Percentiles rank a stretch among this genome's conserved stretches.
Evolutionary conservation across 2,797 vertebrate species (phyloP).

Genomic region (Helicolenus hilgendorfi): DNA sequence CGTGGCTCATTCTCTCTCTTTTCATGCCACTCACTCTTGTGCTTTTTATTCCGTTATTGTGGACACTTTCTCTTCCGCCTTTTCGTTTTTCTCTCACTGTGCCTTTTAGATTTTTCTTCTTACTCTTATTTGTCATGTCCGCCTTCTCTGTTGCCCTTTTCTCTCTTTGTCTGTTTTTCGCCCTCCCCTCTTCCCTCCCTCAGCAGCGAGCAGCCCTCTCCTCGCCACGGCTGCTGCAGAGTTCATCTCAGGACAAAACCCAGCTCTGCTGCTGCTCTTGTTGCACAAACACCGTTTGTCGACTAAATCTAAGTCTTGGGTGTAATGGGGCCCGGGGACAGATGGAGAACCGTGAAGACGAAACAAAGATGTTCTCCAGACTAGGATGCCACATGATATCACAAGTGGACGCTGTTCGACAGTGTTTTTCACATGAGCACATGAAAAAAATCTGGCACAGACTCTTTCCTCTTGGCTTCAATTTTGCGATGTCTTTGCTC

Average conservation of each 20-base stretch:
- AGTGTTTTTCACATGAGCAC: conserved; percentile 19
- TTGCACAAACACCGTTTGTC: conserved; percentile 57
- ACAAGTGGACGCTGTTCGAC: conserved; percentile 22
- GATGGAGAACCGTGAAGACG: conserved; percentile 72
- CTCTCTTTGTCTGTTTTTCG: conserved; percentile 19
- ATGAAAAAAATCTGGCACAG: conserved; percentile 35
- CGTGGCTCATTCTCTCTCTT: not conserved
- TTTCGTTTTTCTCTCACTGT: not conserved
- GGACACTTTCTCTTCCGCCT: not conserved
- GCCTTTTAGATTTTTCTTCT: not conserved
- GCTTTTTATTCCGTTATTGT: conserved; percentile 13
- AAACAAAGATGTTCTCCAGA: conserved; percentile 63
- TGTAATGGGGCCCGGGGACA: conserved; percentile 78
- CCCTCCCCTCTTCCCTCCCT: conserved; percentile 46
- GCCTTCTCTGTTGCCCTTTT: conserved; percentile 32
- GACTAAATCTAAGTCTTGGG: conserved; percentile 60
- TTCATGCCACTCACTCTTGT: not conserved
- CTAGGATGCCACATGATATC: conserved; percentile 34
- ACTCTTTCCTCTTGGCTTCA: conserved; percentile 37
- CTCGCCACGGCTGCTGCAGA: conserved; percentile 64
- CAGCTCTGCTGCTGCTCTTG: conserved; percentile 19
- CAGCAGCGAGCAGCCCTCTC: conserved; percentile 59
- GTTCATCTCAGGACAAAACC: conserved; percentile 83
- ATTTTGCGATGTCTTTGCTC: conserved; percentile 41
- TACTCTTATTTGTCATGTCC: conserved; percentile 31